phyloP scores from a whole-genome alignment of 2,113 vertebrate species.

The Onychorhynchus coronatus region DNA sequence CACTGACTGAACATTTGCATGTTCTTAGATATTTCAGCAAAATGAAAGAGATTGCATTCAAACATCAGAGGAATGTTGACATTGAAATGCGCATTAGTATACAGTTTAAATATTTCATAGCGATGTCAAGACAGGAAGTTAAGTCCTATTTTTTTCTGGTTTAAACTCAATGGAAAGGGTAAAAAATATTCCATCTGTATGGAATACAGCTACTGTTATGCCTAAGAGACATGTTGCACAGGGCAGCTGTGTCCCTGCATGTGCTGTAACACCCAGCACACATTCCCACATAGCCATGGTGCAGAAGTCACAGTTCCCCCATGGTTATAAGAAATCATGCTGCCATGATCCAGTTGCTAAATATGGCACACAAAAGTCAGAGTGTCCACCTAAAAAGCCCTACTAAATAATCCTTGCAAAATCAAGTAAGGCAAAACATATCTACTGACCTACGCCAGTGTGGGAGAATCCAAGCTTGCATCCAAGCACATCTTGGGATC shows the following conservation, averaged over 20 bases:
- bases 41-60: neutral
- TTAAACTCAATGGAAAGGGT: neutral
- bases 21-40: neutral
- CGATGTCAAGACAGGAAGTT: neutral
- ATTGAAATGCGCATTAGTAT: neutral
- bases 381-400: neutral
- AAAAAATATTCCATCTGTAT: neutral
- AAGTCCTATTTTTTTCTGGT: neutral
- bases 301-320: neutral
- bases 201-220: neutral
- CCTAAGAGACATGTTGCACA: neutral
- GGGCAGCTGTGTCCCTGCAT: neutral
- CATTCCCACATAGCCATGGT: neutral
- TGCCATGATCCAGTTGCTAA: neutral
- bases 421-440: neutral
- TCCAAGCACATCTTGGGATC: slow-evolving; percentile 10
- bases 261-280: neutral
- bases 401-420: neutral
- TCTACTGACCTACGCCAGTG: neutral
- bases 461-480: neutral
- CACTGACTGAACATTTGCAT: neutral
- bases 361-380: neutral
- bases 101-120: neutral
- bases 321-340: accelerated
- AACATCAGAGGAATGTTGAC: neutral